Evolutionary conservation across 64 coral and sea anemone genomes (phyloP).

Genomic region (Hydrozoanthus tunicans): DNA sequence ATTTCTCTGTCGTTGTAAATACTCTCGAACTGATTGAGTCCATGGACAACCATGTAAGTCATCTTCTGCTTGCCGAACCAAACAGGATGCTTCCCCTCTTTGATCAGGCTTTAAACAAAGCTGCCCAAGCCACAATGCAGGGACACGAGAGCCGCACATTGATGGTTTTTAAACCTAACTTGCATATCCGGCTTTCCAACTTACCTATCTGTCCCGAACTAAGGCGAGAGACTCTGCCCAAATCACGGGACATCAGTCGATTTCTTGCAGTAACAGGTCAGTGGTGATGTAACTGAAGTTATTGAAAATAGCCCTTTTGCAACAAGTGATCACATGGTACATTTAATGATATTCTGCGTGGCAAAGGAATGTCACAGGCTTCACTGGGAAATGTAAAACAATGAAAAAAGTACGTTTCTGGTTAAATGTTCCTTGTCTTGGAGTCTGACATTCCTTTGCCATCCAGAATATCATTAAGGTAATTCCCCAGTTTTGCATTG

Average conservation of each 20-base stretch:
- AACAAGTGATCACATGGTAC: too few relatives aligned
- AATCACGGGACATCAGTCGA: conserved; percentile 85
- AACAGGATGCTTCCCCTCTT: conserved; percentile 85
- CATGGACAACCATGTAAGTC: conserved; percentile 75
- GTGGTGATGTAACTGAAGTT: neutral
- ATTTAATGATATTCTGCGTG: too few relatives aligned
- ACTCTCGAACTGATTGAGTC: conserved; percentile 91
- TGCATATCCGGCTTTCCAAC: conserved; percentile 90
- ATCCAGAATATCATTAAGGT: too few relatives aligned
- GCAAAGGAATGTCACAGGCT: too few relatives aligned
- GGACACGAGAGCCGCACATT: conserved; percentile 58
- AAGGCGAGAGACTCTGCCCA: conserved; percentile 81
- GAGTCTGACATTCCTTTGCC: too few relatives aligned
- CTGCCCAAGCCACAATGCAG: conserved; percentile 64
- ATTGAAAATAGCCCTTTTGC: too few relatives aligned
- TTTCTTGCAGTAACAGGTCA: conserved; percentile 93
- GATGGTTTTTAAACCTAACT: conserved; percentile 87
- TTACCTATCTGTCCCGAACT: conserved; percentile 95
- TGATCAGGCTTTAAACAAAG: conserved; percentile 75
- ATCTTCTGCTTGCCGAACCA: conserved; percentile 76
- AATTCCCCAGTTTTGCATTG: too few relatives aligned
- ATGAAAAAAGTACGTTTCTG: too few relatives aligned
- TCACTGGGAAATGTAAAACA: too few relatives aligned
- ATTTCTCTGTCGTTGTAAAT: conserved; percentile 90
- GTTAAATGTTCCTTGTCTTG: too few relatives aligned